Base-by-base conservation (phyloP, 2,888 invertebrate genomes). In the Octonoba sinensis region DNA sequence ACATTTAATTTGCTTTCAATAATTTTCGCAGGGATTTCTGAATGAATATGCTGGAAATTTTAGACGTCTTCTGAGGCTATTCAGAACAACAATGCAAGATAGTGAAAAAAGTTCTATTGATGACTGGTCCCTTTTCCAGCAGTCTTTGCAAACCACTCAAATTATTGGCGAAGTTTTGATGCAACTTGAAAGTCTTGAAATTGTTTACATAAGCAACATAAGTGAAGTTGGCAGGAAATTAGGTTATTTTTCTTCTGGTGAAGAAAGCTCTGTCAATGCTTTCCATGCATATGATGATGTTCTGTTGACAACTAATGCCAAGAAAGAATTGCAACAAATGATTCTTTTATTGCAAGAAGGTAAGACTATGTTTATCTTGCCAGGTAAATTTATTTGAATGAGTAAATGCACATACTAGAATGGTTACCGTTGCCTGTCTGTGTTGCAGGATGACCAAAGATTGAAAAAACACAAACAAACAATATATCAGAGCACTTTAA, bases 181-280 rank as follows among this genome's bases (percentile, higher is more conserved):
- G 82, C 92, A 92, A 85, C 87, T 93, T 8, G 92, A 92, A 83
- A 91, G 92, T 85, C 90, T 93, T 83, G 94, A 94, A 87, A 91
- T 91, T 85, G 90, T 90, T 49, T 87, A 94, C 20, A 90, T 92
- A 1, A 88, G 89, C n/a, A 91, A 91, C 67, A 90, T 93, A 81
- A 87, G 91, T 74, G 89, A 91, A 85, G 87, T 89, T 22, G 90
- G 91, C 84, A 89, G 85, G 88, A 89, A 67, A 84, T 84, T 86
- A 87, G 87, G 88, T 84, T 88, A 85, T 84, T 88, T 70, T 27
- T 78, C 78, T 18, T 22, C 74, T 27, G 62, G 44, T 22, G 73
- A 77, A 12, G 67, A 83, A 22, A 44, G 49, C 11, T 72, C 72
- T 16, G 24, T 76, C 0, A 83, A 81, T 36, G 76, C 81, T 1